Evolutionary conservation across 2,888 invertebrate genomes (phyloP), one percentile per base, ranked within the genome.

Genomic region (Acholoe squamosa): DNA sequence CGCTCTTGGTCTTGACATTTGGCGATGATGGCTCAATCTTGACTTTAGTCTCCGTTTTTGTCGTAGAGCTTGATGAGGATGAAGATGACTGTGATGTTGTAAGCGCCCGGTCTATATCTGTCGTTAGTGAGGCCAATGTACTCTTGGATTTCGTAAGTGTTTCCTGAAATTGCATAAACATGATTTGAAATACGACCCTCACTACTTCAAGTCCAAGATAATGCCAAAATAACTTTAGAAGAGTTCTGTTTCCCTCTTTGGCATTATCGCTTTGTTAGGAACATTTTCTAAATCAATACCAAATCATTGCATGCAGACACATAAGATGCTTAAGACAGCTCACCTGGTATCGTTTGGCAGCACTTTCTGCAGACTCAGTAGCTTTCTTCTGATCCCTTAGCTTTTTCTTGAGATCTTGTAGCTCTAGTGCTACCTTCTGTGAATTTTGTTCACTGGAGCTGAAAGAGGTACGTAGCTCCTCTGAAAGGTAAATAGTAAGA

Each of bases 351-450:
- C 86, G 86, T 77, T 90, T 91, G 19, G 89, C 71, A 52, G 33
- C 76, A 5, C 67, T 51, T 67, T 91, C 92, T 0, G 91, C 90
- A 10, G 77, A n/a, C 10, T 93, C 92, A 16, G 91, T 90, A 31
- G 25, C 19, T 31, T 91, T 90, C 34, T 89, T 84, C 86, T 93
- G 92, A 22, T 93, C 93, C 0, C 92, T 89, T 51, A 93, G 89
- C 43, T 91, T 90, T 89, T 91, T 91, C 89, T 93, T 93, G 89
- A 93, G 89, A 54, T 93, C 92, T 51, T 89, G 90, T 61, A 97
- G 94, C 94, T 97, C 97, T 0, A 96, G 95, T 71, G 97, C 96
- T 43, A 97, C 95, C 94, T 97, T 97, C 94, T 97, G 97, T 67
- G 97, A 96, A 84, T 96, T 96, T 91, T 95, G 96, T 91, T 96